Base-by-base conservation (phyloP, 2,797 vertebrate genomes). In the Pelodytes ibericus region DNA sequence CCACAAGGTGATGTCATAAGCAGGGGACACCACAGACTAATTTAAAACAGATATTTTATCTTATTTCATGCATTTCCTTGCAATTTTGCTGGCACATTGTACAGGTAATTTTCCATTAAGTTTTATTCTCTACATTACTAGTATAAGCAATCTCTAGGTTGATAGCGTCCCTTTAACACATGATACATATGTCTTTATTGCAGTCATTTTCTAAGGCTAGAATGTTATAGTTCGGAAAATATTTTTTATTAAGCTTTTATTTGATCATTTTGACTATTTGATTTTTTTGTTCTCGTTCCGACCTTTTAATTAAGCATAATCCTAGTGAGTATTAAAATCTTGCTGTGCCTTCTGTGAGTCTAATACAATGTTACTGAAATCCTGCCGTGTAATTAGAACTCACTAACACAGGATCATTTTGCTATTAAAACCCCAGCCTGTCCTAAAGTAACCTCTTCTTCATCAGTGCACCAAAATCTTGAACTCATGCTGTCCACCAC, bases 241-340 rank as follows among this genome's bases (percentile, higher is more conserved):
- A 6, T 53, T 24, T 36, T 49, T 62, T 53, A 58, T 18, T 29
- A 58, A 1, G 27, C 30, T 24, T 53, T 64, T 39, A 6, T 16
- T 51, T n/a, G n/a, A 7, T 61, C 69, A 30, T 27, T 71, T 18
- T 62, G 60, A 30, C 62, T 74, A 16, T 31, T 22, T 59, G 20
- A 8, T 30, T 75, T 75, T 22, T 26, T 11, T 68, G 1, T 51
- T 75, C 58, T 51, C 39, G 5, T 22, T 57, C 49, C 26, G 29
- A 29, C 53, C 31, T 67, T 77, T 77, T 72, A 77, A 77, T 77
- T 72, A 77, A 77, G 24, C 18, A 60, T 77, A 72, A 77, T 59
- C 62, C 53, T 27, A 36, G 65, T 44, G 36, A 33, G 75, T 71
- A 77, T 71, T 77, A 77, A 77, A 59, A 67, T 51, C 69, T 72